Conservation (phyloP, 1,140 invertebrate species). For the Drosophila ambigua region DNA sequence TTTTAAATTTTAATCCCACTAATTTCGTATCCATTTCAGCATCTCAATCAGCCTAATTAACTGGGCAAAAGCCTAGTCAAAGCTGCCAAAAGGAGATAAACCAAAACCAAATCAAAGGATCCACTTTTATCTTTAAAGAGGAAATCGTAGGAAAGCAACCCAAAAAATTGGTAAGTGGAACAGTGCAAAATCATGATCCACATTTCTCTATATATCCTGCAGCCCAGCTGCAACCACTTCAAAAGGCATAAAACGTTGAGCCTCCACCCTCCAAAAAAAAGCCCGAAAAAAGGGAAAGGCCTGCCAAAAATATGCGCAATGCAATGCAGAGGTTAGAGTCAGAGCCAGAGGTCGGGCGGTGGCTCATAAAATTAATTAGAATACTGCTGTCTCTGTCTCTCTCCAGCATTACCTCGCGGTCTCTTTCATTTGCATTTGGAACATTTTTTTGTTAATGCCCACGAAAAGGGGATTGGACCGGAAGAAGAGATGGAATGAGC, state of each 20-base stretch:
- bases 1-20: not conserved
- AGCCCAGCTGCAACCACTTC: constrained; percentile 37
- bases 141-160: not conserved
- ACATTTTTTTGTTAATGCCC: constrained; percentile 27
- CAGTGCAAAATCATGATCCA: constrained; percentile 28
- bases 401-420: constrained; percentile 11
- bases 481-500: not conserved
- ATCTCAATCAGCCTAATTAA: constrained; percentile 34
- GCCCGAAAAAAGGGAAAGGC: constrained; percentile 12
- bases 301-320: constrained; percentile 31
- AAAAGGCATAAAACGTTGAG: constrained; percentile 41
- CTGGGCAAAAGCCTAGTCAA: constrained; percentile 9
- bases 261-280: not conserved
- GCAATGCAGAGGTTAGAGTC: constrained; percentile 42
- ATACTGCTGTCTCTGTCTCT: constrained; percentile 19
- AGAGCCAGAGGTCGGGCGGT: constrained; percentile 14
- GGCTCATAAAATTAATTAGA: constrained; percentile 77
- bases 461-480: not conserved
- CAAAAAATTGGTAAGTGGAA: constrained; percentile 33
- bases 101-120: constrained; percentile 34
- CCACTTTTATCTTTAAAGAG: constrained; percentile 10
- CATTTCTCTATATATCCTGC: constrained; percentile 28
- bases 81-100: constrained; percentile 19
- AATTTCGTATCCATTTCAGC: constrained; percentile 14
- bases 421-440: constrained; percentile 54